Evolutionary conservation across 2,113 vertebrate species (phyloP).

Genomic region (Triplophysa rosa): DNA sequence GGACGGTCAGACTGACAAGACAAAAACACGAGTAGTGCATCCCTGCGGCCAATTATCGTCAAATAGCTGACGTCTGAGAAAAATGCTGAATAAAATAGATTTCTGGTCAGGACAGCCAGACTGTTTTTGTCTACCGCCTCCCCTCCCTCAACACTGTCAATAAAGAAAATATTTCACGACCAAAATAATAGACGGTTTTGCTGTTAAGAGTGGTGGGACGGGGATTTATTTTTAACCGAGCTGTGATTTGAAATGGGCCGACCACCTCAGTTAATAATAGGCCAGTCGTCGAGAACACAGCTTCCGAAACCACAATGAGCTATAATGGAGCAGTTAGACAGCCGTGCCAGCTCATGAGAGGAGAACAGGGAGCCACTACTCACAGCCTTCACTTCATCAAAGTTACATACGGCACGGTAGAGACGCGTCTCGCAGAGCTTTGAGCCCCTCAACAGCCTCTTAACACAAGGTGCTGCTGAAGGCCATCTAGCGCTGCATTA

Average conservation of each 20-base stretch:
- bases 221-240: slow-evolving; percentile 46
- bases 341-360: slow-evolving; percentile 10
- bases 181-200: slow-evolving; percentile 13
- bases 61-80: slow-evolving; percentile 28
- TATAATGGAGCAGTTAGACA: slow-evolving; percentile 42
- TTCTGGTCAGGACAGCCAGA: neutral
- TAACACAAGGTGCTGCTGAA: slow-evolving; percentile 31
- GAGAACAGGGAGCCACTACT: slow-evolving; percentile 26
- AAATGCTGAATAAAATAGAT: neutral
- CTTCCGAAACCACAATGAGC: slow-evolving; percentile 41
- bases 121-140: neutral
- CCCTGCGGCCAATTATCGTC: slow-evolving; percentile 29
- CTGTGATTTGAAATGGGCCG: slow-evolving; percentile 46
- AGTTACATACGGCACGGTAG: slow-evolving; percentile 22
- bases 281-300: slow-evolving; percentile 33
- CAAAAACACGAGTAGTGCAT: slow-evolving; percentile 22
- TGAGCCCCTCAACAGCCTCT: slow-evolving; percentile 19
- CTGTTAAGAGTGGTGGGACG: slow-evolving; percentile 19
- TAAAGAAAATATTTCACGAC: slow-evolving; percentile 15
- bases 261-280: slow-evolving; percentile 49
- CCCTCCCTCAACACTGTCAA: neutral
- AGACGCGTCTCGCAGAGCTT: neutral
- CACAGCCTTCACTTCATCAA: slow-evolving; percentile 36
- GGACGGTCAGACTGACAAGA: slow-evolving; percentile 29
- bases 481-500: neutral